These are phyloP conservation scores for Baccha elongata DNA, from an alignment of 2,888 invertebrate species.

Conservation along the genomic window DNA sequence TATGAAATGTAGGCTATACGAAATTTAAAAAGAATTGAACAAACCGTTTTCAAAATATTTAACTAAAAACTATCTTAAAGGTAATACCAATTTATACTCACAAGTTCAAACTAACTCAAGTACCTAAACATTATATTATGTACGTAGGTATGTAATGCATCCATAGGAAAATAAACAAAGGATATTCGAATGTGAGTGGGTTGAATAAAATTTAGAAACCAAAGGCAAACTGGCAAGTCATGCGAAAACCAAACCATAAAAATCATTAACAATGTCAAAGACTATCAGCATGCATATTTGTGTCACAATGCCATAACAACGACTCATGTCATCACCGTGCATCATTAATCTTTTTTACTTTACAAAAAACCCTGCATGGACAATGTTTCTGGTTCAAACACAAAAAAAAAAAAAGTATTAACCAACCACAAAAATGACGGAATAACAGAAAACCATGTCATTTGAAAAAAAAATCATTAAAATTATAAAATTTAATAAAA, in stretches of 20 bases:
- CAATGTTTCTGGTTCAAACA: background rate
- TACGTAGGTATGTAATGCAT: no score
- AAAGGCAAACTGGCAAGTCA: conserved; percentile 23
- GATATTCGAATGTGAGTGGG: background rate
- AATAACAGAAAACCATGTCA: conserved; percentile 7
- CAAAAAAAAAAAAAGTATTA: conserved; percentile 1
- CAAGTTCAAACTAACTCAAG: no score
- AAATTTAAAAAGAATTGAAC: no score
- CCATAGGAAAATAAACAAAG: no score
- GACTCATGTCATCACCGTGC: conserved; percentile 47
- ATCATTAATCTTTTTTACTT: conserved; percentile 59
- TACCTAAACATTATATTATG: no score
- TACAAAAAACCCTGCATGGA: background rate
- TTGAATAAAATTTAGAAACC: conserved; percentile 9
- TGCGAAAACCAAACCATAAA: conserved; percentile 29
- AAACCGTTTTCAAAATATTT: no score
- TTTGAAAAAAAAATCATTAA: background rate
- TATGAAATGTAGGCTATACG: no score
- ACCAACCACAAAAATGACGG: conserved; percentile 41
- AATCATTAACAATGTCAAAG: conserved; percentile 55
- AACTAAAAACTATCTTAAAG: no score
- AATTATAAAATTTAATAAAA: background rate
- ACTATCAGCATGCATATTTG: conserved; percentile 12
- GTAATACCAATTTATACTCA: no score
- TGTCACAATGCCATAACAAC: conserved; percentile 49